A percentile compares a stretch with the other conserved stretches of the same genome.
These are phyloP conservation scores for Gallinago jamesoni DNA, from an alignment of 2,113 vertebrate genomes.

Conservation along the genomic window DNA sequence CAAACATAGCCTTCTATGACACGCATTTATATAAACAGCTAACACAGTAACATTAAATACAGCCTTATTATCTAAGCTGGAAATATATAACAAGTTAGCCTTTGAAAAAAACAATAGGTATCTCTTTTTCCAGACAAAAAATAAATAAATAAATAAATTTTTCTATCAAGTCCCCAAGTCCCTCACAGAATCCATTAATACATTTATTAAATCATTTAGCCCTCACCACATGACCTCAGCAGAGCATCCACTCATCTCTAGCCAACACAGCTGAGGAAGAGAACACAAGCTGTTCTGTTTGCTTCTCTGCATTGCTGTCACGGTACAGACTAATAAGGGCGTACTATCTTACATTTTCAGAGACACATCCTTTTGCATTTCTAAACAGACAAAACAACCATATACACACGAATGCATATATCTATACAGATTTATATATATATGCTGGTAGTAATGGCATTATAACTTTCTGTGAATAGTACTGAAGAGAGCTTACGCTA, in stretches of 20 bases:
- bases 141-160: background rate
- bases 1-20: background rate
- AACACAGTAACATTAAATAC: background rate
- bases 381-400: background rate
- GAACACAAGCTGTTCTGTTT: slow-evolving; percentile 7
- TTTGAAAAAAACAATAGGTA: background rate
- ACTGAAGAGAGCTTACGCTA: background rate
- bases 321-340: background rate
- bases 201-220: background rate
- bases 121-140: background rate
- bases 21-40: background rate
- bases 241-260: background rate
- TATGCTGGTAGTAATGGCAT: background rate
- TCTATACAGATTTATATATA: background rate
- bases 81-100: background rate
- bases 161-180: background rate
- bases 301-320: background rate
- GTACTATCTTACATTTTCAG: background rate
- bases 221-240: background rate
- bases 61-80: background rate
- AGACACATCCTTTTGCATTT: background rate
- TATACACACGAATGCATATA: too few species aligned
- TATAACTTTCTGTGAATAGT: background rate
- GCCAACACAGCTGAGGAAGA: background rate
- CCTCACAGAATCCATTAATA: background rate